Evolutionary conservation across 2,888 invertebrate species (phyloP).

Genomic region (Chromoteleia sp.): DNA sequence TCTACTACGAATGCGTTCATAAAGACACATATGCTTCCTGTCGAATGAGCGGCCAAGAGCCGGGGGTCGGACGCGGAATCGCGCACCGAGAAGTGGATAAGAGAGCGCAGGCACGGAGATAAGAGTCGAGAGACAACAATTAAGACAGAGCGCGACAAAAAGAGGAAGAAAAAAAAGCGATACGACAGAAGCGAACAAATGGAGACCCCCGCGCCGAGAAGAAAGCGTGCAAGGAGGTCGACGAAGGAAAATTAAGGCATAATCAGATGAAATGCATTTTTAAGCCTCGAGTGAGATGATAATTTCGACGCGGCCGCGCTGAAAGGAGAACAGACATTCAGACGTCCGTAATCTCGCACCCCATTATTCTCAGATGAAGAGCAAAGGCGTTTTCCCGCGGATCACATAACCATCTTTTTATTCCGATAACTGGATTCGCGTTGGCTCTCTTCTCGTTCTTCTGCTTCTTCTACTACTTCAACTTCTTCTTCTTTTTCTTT

Average conservation of each 20-base stretch:
- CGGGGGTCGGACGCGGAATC: constrained; percentile 72
- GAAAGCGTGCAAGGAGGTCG: constrained; percentile 62
- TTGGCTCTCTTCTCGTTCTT: neutral
- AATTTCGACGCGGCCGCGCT: constrained; percentile 50
- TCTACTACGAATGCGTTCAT: constrained; percentile 84
- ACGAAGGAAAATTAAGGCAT: constrained; percentile 65
- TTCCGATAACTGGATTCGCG: constrained; percentile 45
- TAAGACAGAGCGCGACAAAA: constrained; percentile 42
- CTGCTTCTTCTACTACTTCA: constrained; percentile 8
- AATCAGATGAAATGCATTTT: constrained; percentile 70
- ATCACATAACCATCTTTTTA: constrained; percentile 53
- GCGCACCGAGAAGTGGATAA: constrained; percentile 58
- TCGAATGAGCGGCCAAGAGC: constrained; percentile 77
- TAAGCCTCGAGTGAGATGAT: constrained; percentile 50
- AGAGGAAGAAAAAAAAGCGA: neutral
- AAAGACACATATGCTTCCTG: constrained; percentile 82
- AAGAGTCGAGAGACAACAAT: constrained; percentile 63
- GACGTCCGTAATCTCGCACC: constrained; percentile 63
- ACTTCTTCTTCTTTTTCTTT: constrained; percentile 5
- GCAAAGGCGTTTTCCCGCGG: constrained; percentile 64
- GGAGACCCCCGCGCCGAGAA: constrained; percentile 22
- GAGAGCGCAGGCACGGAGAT: constrained; percentile 65
- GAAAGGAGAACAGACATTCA: constrained; percentile 57
- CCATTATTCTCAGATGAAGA: constrained; percentile 68
- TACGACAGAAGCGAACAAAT: neutral